Evolutionary conservation across 2,888 invertebrate genomes (phyloP), one percentile per base, ranked within the genome.

Genomic region (Dryococelus australis): DNA sequence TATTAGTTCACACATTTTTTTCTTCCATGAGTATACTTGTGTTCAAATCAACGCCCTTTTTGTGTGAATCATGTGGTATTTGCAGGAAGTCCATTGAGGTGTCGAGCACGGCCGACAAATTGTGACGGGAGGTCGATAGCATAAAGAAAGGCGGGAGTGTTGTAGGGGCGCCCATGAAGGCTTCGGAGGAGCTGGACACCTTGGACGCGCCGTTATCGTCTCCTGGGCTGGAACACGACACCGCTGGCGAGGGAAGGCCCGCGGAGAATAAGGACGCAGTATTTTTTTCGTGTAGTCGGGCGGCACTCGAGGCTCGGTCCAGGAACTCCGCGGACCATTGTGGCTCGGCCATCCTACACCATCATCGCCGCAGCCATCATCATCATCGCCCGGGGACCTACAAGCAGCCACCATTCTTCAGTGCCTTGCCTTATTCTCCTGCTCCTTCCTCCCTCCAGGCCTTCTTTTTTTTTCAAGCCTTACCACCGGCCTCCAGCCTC

Each of bases 281-380:
- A 24, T 24, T 65, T 65, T 65, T 5, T 65, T 65, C n/a, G 10
- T 65, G 10, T 65, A 10, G 10, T 65, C 65, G 65, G 65, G n/a
- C 65, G 65, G 65, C 65, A n/a, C 65, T 65, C 65, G 65, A 65
- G 65, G 16, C 47, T 16, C 47, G 16, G n/a, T 20, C 51, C 51
- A 12, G 51, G 20, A 20, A 47, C 47, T 47, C 12, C 65, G 65
- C 24, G 65, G 65, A 65, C 65, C 65, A 65, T 65, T 65, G 65
- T 65, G 65, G 35, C 80, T 9, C 43, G 83, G 83, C 83, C 43
- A 83, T 27, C 83, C 83, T 83, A 83, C 83, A 83, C 83, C 83
- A 83, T 27, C 35, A 65, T 65, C 65, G 65, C 47, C 47, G 16
- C 47, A 28, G 28, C 35, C 83, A 83, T 83, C 83, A 83, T 83